phyloP scores from a whole-genome alignment of 2,113 vertebrate genomes.

The Spermophilus dauricus region DNA sequence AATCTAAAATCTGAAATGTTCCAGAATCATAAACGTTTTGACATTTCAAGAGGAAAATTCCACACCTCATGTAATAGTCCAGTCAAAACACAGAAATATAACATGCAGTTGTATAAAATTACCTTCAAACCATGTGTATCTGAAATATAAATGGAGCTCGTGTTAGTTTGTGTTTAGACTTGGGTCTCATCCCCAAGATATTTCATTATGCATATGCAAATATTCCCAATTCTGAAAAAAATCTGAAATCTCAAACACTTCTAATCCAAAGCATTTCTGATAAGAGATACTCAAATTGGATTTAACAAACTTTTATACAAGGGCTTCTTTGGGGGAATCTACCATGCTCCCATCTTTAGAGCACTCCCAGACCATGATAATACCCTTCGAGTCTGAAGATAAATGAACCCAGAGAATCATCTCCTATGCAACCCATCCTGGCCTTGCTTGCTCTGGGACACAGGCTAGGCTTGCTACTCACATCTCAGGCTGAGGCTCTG shows the following conservation, averaged over 20 bases:
- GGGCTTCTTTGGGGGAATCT: neutral
- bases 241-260: too few relatives aligned
- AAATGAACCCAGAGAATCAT: neutral
- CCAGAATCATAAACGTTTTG: neutral
- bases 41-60: neutral
- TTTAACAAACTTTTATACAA: neutral
- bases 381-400: neutral
- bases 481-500: neutral
- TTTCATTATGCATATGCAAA: too few relatives aligned
- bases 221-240: too few relatives aligned
- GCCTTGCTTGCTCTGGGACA: neutral
- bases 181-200: too few relatives aligned
- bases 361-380: neutral
- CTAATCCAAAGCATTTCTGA: too few relatives aligned
- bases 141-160: neutral
- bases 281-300: neutral
- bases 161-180: neutral
- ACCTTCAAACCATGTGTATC: neutral
- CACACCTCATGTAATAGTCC: neutral
- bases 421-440: neutral
- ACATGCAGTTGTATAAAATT: neutral
- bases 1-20: neutral
- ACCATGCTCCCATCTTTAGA: too few relatives aligned
- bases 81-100: neutral
- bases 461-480: neutral